Percentiles rank a stretch among this genome's conserved stretches.
Evolutionary conservation across 2,797 vertebrate genomes (phyloP).

Genomic region (Paguma larvata): DNA sequence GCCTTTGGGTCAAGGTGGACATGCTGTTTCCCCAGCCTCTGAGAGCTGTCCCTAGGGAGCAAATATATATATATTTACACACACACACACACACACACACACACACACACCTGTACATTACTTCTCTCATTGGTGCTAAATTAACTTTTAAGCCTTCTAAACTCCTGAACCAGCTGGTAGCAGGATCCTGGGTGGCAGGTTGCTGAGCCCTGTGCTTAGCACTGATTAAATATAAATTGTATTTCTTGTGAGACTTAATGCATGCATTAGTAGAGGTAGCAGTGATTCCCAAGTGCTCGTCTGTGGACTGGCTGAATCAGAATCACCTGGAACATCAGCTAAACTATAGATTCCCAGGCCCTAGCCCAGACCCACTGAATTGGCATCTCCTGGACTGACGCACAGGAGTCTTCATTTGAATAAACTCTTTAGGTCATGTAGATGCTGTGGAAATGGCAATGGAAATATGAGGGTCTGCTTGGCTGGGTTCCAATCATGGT

Average conservation of each 20-base stretch:
- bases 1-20: not conserved
- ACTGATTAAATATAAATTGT: conserved; percentile 53
- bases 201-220: not conserved
- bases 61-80: not conserved
- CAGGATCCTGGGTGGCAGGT: conserved; percentile 54
- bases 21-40: conserved; percentile 37
- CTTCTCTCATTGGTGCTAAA: conserved; percentile 71
- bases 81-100: not conserved
- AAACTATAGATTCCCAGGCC: not conserved
- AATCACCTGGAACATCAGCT: not conserved
- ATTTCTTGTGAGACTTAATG: conserved; percentile 47
- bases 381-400: not conserved
- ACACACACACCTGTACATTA: conserved; percentile 29
- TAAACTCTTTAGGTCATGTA: not conserved
- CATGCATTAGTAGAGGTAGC: not conserved
- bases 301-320: not conserved
- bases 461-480: not conserved
- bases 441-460: not conserved
- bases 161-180: conserved; percentile 49
- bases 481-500: not conserved
- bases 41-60: conserved; percentile 52
- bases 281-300: not conserved
- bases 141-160: conserved; percentile 75
- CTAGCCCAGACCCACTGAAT: not conserved
- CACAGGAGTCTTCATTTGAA: not conserved